phyloP scores from a whole-genome alignment of 2,113 vertebrate species.

The Porphyrio hochstetteri region DNA sequence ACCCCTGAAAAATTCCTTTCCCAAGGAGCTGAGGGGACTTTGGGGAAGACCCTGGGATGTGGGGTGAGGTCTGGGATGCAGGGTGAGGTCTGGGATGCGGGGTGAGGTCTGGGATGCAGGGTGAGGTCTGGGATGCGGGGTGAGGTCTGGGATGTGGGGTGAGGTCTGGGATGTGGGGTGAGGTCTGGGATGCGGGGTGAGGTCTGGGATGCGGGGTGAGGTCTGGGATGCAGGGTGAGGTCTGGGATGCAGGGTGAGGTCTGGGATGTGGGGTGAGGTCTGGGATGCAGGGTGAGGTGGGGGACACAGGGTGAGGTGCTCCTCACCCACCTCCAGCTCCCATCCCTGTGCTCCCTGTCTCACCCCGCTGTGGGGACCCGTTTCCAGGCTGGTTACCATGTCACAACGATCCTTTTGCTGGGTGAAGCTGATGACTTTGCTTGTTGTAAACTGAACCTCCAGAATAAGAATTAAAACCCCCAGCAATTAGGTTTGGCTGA shows the following conservation, averaged over 20 bases:
- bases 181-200: not conserved
- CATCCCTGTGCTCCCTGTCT: too few relatives aligned
- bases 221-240: not conserved
- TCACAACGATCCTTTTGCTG: not conserved
- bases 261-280: too few relatives aligned
- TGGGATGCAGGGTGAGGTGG: too few relatives aligned
- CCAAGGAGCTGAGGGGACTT: not conserved
- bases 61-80: not conserved
- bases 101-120: too few relatives aligned
- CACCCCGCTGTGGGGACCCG: not conserved
- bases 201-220: too few relatives aligned
- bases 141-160: too few relatives aligned
- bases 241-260: too few relatives aligned
- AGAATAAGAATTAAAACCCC: too few relatives aligned
- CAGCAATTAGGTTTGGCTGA: not conserved
- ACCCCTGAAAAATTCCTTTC: not conserved
- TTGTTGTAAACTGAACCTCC: not conserved
- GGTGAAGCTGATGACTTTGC: rapidly evolving
- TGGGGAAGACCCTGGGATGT: not conserved
- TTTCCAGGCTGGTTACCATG: not conserved
- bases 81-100: not conserved
- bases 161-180: not conserved
- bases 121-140: too few relatives aligned
- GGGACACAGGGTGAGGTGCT: not conserved
- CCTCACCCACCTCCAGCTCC: not conserved